Percentiles rank a stretch among this genome's conserved stretches.
These are phyloP conservation scores for Sebastes paucispinis DNA, from an alignment of 2,797 vertebrate species.

Conservation along the genomic window DNA sequence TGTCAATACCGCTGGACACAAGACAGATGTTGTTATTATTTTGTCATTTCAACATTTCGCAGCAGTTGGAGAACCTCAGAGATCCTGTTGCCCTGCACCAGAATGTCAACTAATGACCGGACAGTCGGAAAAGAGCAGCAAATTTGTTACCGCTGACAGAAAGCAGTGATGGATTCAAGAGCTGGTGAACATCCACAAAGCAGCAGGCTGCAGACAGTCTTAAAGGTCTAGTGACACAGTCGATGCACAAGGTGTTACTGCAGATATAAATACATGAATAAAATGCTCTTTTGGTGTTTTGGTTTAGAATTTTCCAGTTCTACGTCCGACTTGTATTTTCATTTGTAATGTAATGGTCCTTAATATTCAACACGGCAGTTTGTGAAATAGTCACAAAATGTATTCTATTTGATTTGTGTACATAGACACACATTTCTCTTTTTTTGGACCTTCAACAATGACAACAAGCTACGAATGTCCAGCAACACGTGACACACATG, in stretches of 20 bases:
- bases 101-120: constrained; percentile 85
- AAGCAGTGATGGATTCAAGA: constrained; percentile 83
- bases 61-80: constrained; percentile 84
- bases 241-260: constrained; percentile 8
- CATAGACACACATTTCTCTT: no score
- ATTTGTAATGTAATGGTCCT: not conserved
- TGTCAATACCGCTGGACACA: constrained; percentile 93
- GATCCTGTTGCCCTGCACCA: constrained; percentile 84
- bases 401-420: no score
- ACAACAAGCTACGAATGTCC: no score
- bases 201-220: constrained; percentile 38
- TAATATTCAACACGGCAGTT: not conserved
- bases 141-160: constrained; percentile 81
- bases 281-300: not conserved
- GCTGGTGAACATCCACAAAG: constrained; percentile 60
- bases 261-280: constrained; percentile 4
- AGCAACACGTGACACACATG: no score
- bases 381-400: no score
- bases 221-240: constrained; percentile 28
- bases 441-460: accelerated
- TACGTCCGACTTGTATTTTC: not conserved
- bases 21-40: constrained; percentile 99
- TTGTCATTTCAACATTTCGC: constrained; percentile 90
- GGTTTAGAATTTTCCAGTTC: not conserved
- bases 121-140: constrained; percentile 80